A percentile compares a stretch with the other conserved stretches of the same genome.
Conservation (phyloP, 2,797 vertebrate genomes). For the Helostoma temminkii region DNA sequence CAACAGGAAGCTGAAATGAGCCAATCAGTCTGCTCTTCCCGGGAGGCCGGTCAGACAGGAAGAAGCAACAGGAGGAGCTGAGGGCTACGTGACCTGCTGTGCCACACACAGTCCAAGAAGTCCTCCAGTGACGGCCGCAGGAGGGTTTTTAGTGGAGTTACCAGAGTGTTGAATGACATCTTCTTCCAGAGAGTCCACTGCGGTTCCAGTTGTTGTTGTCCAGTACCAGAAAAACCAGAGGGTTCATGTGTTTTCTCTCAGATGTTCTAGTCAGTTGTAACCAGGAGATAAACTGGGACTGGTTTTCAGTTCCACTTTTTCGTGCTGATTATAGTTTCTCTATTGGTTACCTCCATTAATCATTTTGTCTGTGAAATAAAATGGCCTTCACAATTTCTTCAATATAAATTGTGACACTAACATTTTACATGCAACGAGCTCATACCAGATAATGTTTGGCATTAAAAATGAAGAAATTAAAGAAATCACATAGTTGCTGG, state of each 20-base stretch:
- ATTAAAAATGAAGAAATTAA: too few species aligned
- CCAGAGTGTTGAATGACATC: slow-evolving; percentile 5
- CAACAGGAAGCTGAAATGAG: slow-evolving; percentile 28
- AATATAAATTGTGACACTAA: too few species aligned
- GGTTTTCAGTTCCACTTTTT: too few species aligned
- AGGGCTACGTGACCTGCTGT: slow-evolving; percentile 11
- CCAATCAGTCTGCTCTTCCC: slow-evolving; percentile 30
- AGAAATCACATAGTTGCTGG: too few species aligned
- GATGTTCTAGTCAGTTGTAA: too few species aligned
- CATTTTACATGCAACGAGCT: too few species aligned
- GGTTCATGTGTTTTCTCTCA: too few species aligned
- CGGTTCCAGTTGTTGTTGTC: not conserved
- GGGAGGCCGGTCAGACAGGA: slow-evolving; percentile 13
- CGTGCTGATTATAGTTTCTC: too few species aligned
- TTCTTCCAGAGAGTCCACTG: not conserved
- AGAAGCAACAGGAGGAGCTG: not conserved
- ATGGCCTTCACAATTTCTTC: too few species aligned
- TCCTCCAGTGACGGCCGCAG: slow-evolving; percentile 1
- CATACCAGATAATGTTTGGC: too few species aligned
- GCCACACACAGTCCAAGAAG: not conserved
- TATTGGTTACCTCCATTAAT: not conserved
- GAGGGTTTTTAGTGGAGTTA: slow-evolving; percentile 5
- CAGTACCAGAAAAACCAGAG: not conserved
- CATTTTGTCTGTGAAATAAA: too few species aligned
- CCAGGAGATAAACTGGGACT: too few species aligned